Evolutionary conservation across 2,797 vertebrate species (phyloP).

Genomic region (Phoeniculus purpureus): DNA sequence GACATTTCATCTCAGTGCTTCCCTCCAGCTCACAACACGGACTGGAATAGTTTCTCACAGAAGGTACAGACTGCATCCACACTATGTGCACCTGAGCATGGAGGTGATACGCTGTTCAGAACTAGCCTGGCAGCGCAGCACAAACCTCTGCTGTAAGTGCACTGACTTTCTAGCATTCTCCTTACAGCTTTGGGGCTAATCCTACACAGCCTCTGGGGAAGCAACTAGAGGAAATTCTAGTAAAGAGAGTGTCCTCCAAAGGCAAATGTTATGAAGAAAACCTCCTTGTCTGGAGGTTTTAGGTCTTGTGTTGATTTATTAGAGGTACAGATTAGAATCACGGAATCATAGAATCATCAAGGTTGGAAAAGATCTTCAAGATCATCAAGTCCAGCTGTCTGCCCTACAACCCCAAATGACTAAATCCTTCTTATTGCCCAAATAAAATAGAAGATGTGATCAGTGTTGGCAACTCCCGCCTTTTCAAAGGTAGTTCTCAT

Average conservation of each 20-base stretch:
- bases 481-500: too few relatives aligned
- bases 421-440: too few relatives aligned
- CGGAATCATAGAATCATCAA: too few relatives aligned
- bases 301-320: neutral
- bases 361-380: too few relatives aligned
- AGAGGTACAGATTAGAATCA: neutral
- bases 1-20: neutral
- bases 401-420: too few relatives aligned
- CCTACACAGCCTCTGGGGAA: neutral
- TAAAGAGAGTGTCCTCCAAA: neutral
- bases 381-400: too few relatives aligned
- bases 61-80: neutral
- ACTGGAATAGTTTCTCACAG: neutral
- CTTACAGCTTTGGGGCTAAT: neutral
- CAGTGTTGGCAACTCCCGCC: too few relatives aligned
- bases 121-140: neutral
- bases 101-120: neutral
- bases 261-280: neutral
- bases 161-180: neutral
- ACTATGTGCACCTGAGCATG: neutral
- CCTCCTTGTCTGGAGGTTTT: too few relatives aligned
- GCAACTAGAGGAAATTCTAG: neutral
- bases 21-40: neutral
- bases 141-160: neutral
- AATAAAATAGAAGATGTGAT: too few relatives aligned